Base-by-base conservation (phyloP, 1,140 invertebrate species). In the Drosophila guanche region DNA sequence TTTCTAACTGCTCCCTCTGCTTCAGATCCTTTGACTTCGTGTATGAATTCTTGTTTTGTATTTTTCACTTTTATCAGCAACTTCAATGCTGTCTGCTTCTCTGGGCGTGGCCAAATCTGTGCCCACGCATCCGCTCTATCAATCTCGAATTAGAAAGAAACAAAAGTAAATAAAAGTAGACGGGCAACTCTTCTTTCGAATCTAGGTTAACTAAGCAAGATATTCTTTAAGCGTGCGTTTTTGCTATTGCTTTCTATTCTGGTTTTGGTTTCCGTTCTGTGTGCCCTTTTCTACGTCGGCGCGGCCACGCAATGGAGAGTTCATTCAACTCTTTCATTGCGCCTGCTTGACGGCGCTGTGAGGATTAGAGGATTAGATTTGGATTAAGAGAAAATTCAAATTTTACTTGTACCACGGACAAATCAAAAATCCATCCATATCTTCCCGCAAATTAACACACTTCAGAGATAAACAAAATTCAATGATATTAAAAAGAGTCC, bases 251-350 rank as follows among this genome's bases (percentile, higher is more conserved):
- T 88, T 85, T 84, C 79, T 85, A 51, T 75, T 84, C 65, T 55
- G 56, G 51, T 51, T 61, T 66, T 79, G 80, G 59, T 62, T 72
- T 61, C 70, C 41, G 50, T 62, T 55, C 27, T 25, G 7, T 25
- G 7, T 27, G 33, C 79, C 77, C 79, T 83, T 83, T 78, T 61
- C 25, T 73, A 78, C 69, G 81, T 57, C 60, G 67, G 77, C 80
- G 80, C 80, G 58, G 25, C 60, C 60, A 74, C 60, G 60, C 70
- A 74, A 43, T 52, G 61, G 14, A 75, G 65, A 74, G 81, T 85
- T 85, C 81, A 88, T 85, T 85, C 81, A 85, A 85, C 81, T 86
- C 81, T 74, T 76, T 37, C 48, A 48, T 40, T 74, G 61, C 72
- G 80, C 76, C 61, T 76, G 71, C 58, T 58, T 66, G 76, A 84